Evolutionary conservation across 2,888 invertebrate species (phyloP).

Genomic region (Loripinus fragilis): DNA sequence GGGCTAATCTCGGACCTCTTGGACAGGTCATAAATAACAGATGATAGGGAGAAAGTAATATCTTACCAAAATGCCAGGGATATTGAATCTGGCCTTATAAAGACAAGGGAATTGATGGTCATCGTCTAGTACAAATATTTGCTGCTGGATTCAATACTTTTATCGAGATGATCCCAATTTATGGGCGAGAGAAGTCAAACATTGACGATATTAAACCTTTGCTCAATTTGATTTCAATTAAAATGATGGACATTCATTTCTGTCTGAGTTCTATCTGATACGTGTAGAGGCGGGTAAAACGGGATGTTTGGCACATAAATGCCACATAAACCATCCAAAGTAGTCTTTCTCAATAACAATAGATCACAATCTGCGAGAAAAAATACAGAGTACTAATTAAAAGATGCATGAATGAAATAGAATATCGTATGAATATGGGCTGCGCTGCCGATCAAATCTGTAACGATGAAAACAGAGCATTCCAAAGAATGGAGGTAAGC

Average conservation of each 20-base stretch:
- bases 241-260: slow-evolving; percentile 4
- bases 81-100: slow-evolving; percentile 18
- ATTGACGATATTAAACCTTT: slow-evolving; percentile 20
- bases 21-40: slow-evolving; percentile 15
- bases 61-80: slow-evolving; percentile 4
- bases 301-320: slow-evolving; percentile 17
- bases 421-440: neutral
- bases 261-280: slow-evolving; percentile 20
- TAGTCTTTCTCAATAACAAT: slow-evolving; percentile 14
- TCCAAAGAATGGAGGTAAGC: too few relatives aligned
- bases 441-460: slow-evolving; percentile 9
- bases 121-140: slow-evolving; percentile 10
- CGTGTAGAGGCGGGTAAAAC: slow-evolving; percentile 10
- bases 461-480: slow-evolving; percentile 2
- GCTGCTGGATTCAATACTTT: slow-evolving; percentile 15
- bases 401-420: neutral
- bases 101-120: slow-evolving; percentile 13
- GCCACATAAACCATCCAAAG: slow-evolving; percentile 12
- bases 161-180: slow-evolving; percentile 21
- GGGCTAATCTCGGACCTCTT: slow-evolving; percentile 4
- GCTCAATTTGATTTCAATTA: slow-evolving; percentile 26
- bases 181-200: slow-evolving; percentile 19
- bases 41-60: neutral
- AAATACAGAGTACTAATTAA: slow-evolving; percentile 13
- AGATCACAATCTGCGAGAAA: slow-evolving; percentile 9